Evolutionary conservation across 2,888 invertebrate genomes (phyloP).

Genomic region (Cephus pulcher): DNA sequence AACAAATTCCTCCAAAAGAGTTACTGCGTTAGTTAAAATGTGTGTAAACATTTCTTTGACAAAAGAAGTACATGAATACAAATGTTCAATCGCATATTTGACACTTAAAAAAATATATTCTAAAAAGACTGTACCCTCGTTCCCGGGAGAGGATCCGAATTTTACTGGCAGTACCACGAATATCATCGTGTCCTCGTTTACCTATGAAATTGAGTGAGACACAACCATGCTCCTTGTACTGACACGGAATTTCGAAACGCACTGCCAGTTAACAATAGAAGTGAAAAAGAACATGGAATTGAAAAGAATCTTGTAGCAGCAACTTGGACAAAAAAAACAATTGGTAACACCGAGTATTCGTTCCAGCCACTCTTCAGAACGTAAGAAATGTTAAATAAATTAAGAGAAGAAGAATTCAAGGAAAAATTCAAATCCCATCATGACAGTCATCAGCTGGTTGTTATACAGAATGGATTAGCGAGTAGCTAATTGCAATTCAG

Average conservation of each 20-base stretch:
- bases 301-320: not conserved
- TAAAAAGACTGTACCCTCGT: not conserved
- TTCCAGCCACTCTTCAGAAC: not conserved
- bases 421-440: not conserved
- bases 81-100: not conserved
- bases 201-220: too few relatives aligned
- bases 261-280: not conserved
- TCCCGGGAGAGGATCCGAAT: too few relatives aligned
- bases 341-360: not conserved
- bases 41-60: not conserved
- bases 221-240: too few relatives aligned
- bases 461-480: not conserved
- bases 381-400: not conserved
- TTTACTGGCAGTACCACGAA: too few relatives aligned
- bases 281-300: not conserved
- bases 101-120: not conserved
- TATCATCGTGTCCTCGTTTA: too few relatives aligned
- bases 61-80: not conserved
- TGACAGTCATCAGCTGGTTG: not conserved
- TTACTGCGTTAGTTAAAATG: not conserved
- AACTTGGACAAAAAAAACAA: not conserved
- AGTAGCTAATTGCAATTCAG: conserved; percentile 34
- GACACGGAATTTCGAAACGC: too few relatives aligned
- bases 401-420: not conserved
- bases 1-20: not conserved